These are phyloP conservation scores for Tiliqua scincoides DNA, from an alignment of 2,113 vertebrate species.

Conservation along the genomic window DNA sequence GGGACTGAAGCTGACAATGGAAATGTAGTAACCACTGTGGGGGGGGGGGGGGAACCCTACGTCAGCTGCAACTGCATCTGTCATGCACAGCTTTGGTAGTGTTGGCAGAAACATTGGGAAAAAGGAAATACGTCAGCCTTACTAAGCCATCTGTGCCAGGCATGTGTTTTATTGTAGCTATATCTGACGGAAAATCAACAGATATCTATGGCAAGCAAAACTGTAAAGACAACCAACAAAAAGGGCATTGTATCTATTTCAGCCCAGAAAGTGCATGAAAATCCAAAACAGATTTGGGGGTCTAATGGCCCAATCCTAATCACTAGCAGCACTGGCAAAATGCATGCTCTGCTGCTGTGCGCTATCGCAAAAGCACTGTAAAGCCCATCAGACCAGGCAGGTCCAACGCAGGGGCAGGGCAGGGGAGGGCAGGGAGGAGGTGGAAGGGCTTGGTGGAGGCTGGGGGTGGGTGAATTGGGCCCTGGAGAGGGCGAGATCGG, in stretches of 20 bases:
- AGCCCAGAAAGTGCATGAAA: neutral
- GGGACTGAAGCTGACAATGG: conserved; percentile 19
- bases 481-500: no score
- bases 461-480: no score
- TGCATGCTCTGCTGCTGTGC: no score
- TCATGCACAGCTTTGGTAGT: conserved; percentile 29
- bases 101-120: conserved; percentile 33
- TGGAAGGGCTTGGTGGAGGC: no score
- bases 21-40: conserved; percentile 58
- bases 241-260: neutral
- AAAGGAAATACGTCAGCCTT: conserved; percentile 38
- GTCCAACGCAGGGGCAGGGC: no score
- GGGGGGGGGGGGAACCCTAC: neutral
- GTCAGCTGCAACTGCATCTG: conserved; percentile 49
- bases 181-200: conserved; percentile 30
- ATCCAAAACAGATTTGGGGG: neutral
- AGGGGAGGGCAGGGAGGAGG: no score
- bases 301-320: no score
- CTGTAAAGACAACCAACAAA: conserved; percentile 26
- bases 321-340: no score
- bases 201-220: conserved; percentile 28
- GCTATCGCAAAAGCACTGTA: no score
- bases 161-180: conserved; percentile 32
- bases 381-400: no score
- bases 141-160: conserved; percentile 31